phyloP scores from a whole-genome alignment of 1,140 invertebrate species.

The Brachionus calyciflorus region DNA sequence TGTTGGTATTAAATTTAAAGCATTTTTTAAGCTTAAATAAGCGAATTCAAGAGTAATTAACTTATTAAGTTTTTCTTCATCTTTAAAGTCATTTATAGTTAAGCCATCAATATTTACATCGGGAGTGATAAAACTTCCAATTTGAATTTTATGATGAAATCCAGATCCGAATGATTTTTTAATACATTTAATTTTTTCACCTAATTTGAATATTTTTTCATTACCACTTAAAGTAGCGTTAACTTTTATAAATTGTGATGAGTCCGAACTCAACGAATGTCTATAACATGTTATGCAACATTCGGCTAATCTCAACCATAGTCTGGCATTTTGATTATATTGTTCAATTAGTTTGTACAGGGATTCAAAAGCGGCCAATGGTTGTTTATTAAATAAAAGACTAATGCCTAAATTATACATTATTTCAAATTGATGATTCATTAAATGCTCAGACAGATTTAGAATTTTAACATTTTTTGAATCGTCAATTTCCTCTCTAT shows the following conservation, averaged over 20 bases:
- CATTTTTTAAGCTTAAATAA: conserved; percentile 79
- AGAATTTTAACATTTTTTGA: not conserved
- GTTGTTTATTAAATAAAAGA: conserved; percentile 74
- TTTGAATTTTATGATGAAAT: conserved; percentile 68
- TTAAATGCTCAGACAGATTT: conserved; percentile 38
- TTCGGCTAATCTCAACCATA: conserved; percentile 88
- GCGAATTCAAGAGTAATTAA: conserved; percentile 83
- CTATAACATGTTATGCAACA: conserved; percentile 65
- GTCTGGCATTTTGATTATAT: conserved; percentile 78
- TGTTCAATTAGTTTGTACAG: conserved; percentile 80
- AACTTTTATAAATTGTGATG: not conserved
- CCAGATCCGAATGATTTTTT: conserved; percentile 66
- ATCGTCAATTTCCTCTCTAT: not conserved
- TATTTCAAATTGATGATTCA: conserved; percentile 71
- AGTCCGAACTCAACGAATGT: conserved; percentile 48
- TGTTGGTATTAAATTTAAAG: conserved; percentile 62
- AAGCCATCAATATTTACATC: not conserved
- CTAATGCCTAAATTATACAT: conserved; percentile 87
- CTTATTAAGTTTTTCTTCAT: conserved; percentile 63
- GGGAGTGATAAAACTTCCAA: conserved; percentile 52
- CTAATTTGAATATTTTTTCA: conserved; percentile 48
- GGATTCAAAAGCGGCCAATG: conserved; percentile 82
- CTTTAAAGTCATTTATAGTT: not conserved
- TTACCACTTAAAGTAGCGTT: conserved; percentile 26
- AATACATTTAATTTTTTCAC: conserved; percentile 68